A percentile compares a stretch with the other conserved stretches of the same genome.
Conservation (phyloP, 37 sponge, comb jelly and placozoan genomes). For the Haliclona indistincta region DNA sequence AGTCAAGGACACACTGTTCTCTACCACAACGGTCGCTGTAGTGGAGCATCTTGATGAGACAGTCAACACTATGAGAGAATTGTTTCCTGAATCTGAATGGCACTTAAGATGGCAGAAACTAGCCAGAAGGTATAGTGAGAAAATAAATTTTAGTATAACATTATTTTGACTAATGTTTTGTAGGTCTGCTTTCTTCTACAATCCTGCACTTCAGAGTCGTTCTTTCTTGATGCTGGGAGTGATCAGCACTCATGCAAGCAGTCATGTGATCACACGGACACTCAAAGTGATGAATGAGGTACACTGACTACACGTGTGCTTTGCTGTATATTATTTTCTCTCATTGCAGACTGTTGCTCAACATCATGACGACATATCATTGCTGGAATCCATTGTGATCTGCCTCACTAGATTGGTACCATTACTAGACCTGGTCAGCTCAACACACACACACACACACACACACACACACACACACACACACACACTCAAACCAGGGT, state of each 20-base stretch:
- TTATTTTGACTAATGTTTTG: not conserved
- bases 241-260: constrained; percentile 35
- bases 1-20: constrained; percentile 34
- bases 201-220: constrained; percentile 71
- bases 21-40: constrained; percentile 21
- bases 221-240: constrained; percentile 73
- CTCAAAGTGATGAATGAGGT: constrained; percentile 56
- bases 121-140: constrained; percentile 43
- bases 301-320: not conserved
- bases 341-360: not conserved
- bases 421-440: constrained; percentile 39
- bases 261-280: constrained; percentile 35
- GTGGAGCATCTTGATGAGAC: constrained; percentile 57
- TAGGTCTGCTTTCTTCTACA: constrained; percentile 64
- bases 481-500: not conserved
- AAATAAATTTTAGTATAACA: not conserved
- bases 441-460: too few relatives aligned
- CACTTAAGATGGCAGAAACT: constrained; percentile 63
- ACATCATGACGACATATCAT: constrained; percentile 30
- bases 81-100: constrained; percentile 47
- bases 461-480: not conserved
- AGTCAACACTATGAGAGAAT: constrained; percentile 1
- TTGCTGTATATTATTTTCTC: too few relatives aligned
- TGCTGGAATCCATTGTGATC: constrained; percentile 55
- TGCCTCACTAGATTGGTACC: constrained; percentile 61